phyloP scores from a whole-genome alignment of 2,113 vertebrate genomes.

The Phalacrocorax brasilianus region DNA sequence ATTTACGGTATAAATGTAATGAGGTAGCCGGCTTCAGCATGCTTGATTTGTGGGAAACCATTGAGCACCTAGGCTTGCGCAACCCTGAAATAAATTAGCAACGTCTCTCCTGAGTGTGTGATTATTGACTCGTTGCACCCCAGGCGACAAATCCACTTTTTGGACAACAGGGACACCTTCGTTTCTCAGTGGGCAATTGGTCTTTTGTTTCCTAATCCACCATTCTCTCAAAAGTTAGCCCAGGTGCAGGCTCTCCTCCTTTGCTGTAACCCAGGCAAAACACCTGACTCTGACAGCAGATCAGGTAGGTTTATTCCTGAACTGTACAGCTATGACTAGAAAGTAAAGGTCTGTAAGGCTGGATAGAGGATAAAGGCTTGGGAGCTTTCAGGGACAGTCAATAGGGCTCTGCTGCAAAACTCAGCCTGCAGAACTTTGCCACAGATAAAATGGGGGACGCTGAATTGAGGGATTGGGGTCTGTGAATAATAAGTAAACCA shows the following conservation, averaged over 20 bases:
- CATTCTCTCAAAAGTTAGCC: neutral
- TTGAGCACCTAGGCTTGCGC: too few species aligned
- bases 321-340: neutral
- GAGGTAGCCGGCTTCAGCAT: too few species aligned
- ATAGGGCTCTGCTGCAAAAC: neutral
- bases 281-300: neutral
- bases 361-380: neutral
- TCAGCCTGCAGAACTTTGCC: neutral
- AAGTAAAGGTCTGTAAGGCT: neutral
- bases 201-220: neutral
- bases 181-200: accelerated
- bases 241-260: neutral
- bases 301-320: neutral
- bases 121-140: too few species aligned
- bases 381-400: neutral
- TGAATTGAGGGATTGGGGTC: accelerated
- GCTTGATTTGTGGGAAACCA: too few species aligned
- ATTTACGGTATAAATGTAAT: too few species aligned
- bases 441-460: neutral
- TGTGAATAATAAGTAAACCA: neutral
- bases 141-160: too few species aligned
- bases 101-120: too few species aligned
- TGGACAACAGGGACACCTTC: neutral
- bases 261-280: neutral
- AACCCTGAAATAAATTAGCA: too few species aligned